Conservation (phyloP, 2,797 vertebrate species). For the Paramormyrops hopkinsi region DNA sequence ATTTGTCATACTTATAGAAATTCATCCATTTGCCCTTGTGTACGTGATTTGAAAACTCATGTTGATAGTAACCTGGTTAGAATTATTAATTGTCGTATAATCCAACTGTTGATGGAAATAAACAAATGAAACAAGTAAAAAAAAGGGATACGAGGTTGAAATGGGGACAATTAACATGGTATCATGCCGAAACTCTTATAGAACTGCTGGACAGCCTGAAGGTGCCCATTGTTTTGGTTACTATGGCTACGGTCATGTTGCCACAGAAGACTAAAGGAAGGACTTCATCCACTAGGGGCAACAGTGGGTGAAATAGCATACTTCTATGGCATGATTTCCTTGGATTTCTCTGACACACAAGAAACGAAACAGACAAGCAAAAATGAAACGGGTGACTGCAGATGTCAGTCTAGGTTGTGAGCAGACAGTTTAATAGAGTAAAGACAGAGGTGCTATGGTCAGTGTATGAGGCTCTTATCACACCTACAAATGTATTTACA, state of each 20-base stretch:
- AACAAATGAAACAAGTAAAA: neutral
- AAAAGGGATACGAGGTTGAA: neutral
- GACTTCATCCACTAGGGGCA: neutral
- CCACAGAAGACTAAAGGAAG: neutral
- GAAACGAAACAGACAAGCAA: neutral
- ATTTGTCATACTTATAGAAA: neutral
- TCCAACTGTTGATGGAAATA: neutral
- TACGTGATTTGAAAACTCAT: neutral
- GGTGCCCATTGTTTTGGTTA: neutral
- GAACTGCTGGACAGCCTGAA: neutral
- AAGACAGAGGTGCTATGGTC: neutral
- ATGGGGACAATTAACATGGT: neutral
- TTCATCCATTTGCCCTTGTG: neutral
- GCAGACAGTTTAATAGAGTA: neutral
- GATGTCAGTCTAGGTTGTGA: neutral
- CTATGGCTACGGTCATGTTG: neutral
- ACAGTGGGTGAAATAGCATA: neutral
- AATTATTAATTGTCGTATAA: neutral
- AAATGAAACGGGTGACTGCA: neutral
- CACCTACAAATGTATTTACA: neutral
- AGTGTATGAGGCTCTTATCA: neutral
- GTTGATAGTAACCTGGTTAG: neutral
- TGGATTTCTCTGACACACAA: neutral
- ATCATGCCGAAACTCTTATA: neutral
- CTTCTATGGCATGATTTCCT: neutral